phyloP scores from a whole-genome alignment of 37 sponge, comb jelly and placozoan genomes.

The Agelas oroides region DNA sequence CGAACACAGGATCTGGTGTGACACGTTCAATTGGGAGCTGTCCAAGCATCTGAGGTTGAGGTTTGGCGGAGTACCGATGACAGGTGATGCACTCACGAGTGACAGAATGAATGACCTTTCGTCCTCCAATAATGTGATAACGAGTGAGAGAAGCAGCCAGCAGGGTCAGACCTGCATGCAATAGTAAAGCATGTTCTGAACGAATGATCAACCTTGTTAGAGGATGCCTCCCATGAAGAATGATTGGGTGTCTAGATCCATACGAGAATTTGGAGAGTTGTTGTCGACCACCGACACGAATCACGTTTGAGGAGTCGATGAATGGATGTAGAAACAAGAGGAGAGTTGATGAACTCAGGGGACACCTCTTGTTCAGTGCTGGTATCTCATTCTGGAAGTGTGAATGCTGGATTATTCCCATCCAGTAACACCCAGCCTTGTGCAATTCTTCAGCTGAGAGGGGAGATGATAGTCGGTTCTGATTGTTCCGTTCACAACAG shows the following conservation, averaged over 20 bases:
- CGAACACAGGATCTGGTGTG: too few relatives aligned
- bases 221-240: constrained; percentile 26
- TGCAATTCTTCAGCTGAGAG: background rate
- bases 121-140: constrained; percentile 2
- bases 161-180: background rate
- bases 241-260: background rate
- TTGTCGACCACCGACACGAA: constrained; percentile 12
- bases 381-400: constrained; percentile 1
- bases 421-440: constrained; percentile 19
- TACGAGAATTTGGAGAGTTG: background rate
- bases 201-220: background rate
- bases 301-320: background rate
- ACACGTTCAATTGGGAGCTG: too few relatives aligned
- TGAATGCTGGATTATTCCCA: background rate
- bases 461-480: background rate
- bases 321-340: constrained; percentile 8
- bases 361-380: background rate
- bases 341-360: background rate
- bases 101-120: background rate
- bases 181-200: background rate
- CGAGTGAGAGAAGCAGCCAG: background rate
- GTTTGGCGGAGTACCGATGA: background rate
- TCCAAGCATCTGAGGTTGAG: too few relatives aligned
- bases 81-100: background rate
- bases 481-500: background rate